Evolutionary conservation across 2,888 invertebrate species (phyloP), one percentile per base, ranked within the genome.

Genomic region (Apeira syringaria): DNA sequence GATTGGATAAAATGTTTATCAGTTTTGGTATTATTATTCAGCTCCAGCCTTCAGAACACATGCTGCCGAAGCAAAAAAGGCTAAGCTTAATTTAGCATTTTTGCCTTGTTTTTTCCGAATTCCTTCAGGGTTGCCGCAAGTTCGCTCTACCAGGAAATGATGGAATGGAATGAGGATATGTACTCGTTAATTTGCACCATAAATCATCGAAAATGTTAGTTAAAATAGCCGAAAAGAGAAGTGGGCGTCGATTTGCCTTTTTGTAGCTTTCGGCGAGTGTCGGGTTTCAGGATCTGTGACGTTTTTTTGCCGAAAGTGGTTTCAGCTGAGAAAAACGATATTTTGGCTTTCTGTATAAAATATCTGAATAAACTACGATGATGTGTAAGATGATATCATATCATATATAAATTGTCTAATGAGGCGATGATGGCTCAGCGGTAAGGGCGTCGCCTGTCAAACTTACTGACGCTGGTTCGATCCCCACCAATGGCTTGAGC

Each of bases 151-250:
- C 89, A 89, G 89, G 89, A 89, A 89, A 88, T 86, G 88, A 87
- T 73, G 80, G 65, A 69, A 66, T 66, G 84, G 89, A 89, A 89
- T 89, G 89, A 87, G 88, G 89, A 88, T 88, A 85, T 81, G 75
- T 84, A 82, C 88, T 86, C 83, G 88, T 88, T 89, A 89, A 89
- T 89, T 88, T 88, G 85, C 80, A 72, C 73, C 89, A 89, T 89
- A 89, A 89, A 89, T 89, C 89, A 89, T 87, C 86, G 81, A 74
- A 75, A 84, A 85, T 80, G 86, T 81, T 68, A 59, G 72, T 79
- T 81, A 46, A 46, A 46, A 46, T 36, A 35, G 34, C 34, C 15
- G 45, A 80, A 72, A 76, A 74, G 71, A 68, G 74, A 64, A 64
- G 65, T 59, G 63, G 61, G 65, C 72, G 69, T 61, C 64, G 74